Evolutionary conservation across 2,113 vertebrate genomes (phyloP).

Genomic region (Clarias macrocephalus): DNA sequence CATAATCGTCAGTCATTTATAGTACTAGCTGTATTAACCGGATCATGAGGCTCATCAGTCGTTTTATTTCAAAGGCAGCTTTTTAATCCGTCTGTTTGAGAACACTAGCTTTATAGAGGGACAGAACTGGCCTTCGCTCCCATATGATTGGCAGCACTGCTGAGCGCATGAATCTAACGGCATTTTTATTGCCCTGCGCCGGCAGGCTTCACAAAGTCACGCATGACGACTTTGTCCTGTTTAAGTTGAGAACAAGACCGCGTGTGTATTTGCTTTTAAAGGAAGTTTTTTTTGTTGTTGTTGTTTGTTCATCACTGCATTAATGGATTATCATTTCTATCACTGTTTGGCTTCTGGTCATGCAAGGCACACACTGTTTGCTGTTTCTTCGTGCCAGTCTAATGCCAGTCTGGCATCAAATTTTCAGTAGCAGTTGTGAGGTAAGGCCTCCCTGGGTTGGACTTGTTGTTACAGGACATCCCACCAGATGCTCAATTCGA

Average conservation of each 20-base stretch:
- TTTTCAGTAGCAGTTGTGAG: too few species aligned
- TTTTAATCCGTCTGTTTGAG: background rate
- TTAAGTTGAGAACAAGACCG: background rate
- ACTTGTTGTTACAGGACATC: too few species aligned
- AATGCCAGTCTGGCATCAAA: too few species aligned
- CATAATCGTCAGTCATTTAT: background rate
- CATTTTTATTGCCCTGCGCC: background rate
- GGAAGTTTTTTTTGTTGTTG: background rate
- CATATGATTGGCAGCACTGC: background rate
- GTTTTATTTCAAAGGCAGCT: background rate
- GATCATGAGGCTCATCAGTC: background rate
- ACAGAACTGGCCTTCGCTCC: background rate
- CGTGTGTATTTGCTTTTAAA: background rate
- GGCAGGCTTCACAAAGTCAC: background rate
- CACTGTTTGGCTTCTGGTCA: background rate
- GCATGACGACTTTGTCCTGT: background rate
- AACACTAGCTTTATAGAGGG: background rate
- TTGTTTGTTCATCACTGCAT: background rate
- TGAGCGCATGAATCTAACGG: background rate
- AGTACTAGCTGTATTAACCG: too few species aligned
- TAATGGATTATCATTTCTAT: conserved; percentile 1
- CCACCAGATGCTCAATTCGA: too few species aligned
- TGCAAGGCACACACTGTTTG: background rate
- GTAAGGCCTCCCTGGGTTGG: too few species aligned
- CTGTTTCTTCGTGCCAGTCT: background rate